Evolutionary conservation across 2,113 vertebrate genomes (phyloP).

Genomic region (Cygnus atratus): DNA sequence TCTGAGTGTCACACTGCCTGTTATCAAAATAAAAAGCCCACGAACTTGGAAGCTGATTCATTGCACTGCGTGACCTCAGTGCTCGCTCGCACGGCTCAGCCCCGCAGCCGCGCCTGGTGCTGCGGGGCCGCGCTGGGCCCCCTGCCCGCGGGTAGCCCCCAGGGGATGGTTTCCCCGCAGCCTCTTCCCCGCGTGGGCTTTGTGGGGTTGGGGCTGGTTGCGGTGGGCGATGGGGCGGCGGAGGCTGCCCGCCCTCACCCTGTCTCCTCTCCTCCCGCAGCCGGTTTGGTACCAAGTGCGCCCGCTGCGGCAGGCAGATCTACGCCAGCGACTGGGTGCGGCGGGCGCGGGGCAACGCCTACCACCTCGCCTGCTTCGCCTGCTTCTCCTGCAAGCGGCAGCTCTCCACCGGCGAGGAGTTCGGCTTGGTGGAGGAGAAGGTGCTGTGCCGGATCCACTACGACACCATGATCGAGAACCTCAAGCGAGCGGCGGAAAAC

Average conservation of each 20-base stretch:
- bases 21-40: conserved; percentile 52
- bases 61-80: not conserved
- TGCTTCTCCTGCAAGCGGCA: conserved; percentile 98
- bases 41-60: conserved; percentile 24
- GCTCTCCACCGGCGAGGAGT: conserved; percentile 96
- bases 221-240: rapidly evolving
- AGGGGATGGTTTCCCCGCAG: rapidly evolving
- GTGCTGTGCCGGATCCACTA: conserved; percentile 98
- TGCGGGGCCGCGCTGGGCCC: not conserved
- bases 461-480: conserved; percentile 98
- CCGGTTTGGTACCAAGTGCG: conserved; percentile 98
- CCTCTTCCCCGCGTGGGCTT: rapidly evolving
- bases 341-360: conserved; percentile 92
- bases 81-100: not conserved
- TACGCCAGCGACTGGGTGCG: conserved; percentile 98
- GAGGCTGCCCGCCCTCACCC: not conserved
- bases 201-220: rapidly evolving
- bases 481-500: conserved; percentile 92
- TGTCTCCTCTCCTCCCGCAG: conserved; percentile 74
- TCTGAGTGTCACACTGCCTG: not conserved
- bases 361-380: conserved; percentile 96
- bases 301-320: conserved; percentile 94
- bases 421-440: conserved; percentile 96
- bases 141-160: rapidly evolving
- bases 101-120: not conserved